Evolutionary conservation across 2,797 vertebrate genomes (phyloP), one percentile per base, ranked within the genome.

Genomic region (Rhinichthys osculus): DNA sequence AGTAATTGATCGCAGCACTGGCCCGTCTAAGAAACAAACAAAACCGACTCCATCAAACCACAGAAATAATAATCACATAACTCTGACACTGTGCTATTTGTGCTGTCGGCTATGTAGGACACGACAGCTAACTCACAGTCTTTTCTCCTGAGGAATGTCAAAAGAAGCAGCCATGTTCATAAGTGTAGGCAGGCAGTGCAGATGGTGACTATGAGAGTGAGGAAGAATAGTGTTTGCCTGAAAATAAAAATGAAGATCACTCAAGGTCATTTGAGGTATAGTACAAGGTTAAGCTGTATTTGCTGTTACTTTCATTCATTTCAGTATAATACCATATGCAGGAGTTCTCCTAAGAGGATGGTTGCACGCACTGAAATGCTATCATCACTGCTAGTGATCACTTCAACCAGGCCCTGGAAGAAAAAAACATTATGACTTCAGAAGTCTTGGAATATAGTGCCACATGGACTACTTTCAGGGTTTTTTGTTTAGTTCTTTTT

Each of bases 131-230:
- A 94, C 98, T 98, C 93, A 98, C 98, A 97, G 93, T 87, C 98
- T 94, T 90, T 98, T 99, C 91, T 99, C 97, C 92, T 97, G 98
- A 89, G 96, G 88, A 91, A 98, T 99, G 93, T 99, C 97, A 88
- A 98, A 99, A 67, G 98, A 99, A 82, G 98, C 98, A 10, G 98
- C 98, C 97, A 99, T 97, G 91, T 98, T 99, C 96, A 99, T 99
- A 90, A 99, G 94, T 44, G 97, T 98, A 84, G 98, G 98, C 87
- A 99, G 96, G 91, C 98, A 99, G 93, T 99, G 98, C 91, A 99
- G 95, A 92, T 99, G 98, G 94, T 99, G 97, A 90, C 98, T 99
- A 89, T 99, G 98, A 85, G 97, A 97, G 92, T 99, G 98, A 90
- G 98, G 98, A 91, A 99, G 97, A 91, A 99, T 99, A 92, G 97